Percentiles rank a stretch among this genome's conserved stretches.
phyloP scores from a whole-genome alignment of 2,888 invertebrate species.

The Parnassius glacialis region DNA sequence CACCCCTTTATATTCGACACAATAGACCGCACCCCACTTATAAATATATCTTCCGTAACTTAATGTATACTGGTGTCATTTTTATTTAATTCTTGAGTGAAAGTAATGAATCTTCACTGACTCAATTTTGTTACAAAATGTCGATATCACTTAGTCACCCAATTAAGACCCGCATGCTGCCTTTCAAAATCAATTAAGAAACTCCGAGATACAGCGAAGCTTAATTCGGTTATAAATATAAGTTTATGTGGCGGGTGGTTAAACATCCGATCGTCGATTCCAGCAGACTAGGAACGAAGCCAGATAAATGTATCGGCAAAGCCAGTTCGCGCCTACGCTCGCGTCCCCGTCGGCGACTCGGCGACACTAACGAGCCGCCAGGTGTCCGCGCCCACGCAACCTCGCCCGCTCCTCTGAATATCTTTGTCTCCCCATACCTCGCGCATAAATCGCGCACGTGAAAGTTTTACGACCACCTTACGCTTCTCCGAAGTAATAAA shows the following conservation, averaged over 20 bases:
- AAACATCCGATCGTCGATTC: conserved; percentile 11
- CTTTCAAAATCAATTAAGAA: conserved; percentile 57
- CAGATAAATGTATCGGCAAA: conserved; percentile 25
- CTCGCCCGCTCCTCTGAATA: conserved; percentile 65
- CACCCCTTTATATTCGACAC: conserved; percentile 46
- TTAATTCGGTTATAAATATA: conserved; percentile 8
- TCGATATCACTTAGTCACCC: conserved; percentile 62
- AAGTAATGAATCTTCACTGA: conserved; percentile 39
- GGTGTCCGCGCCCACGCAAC: conserved; percentile 76
- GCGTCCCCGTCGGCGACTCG: conserved; percentile 47
- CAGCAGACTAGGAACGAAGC: conserved; percentile 18
- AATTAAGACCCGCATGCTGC: conserved; percentile 69
- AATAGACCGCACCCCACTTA: conserved; percentile 46
- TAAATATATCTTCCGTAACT: conserved; percentile 34
- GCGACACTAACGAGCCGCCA: conserved; percentile 76
- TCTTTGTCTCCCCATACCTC: conserved; percentile 71
- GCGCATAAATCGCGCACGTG: conserved; percentile 75
- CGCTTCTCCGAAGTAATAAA: conserved; percentile 73
- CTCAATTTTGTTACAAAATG: conserved; percentile 36
- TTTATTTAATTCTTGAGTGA: conserved; percentile 39
- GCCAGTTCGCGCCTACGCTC: conserved; percentile 29
- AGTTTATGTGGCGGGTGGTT: conserved; percentile 4
- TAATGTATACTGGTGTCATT: conserved; percentile 23
- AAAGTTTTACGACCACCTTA: conserved; percentile 79
- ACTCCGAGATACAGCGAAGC: conserved; percentile 37